Conservation (phyloP, 2,888 invertebrate genomes). For the Seira sanloemensis region DNA sequence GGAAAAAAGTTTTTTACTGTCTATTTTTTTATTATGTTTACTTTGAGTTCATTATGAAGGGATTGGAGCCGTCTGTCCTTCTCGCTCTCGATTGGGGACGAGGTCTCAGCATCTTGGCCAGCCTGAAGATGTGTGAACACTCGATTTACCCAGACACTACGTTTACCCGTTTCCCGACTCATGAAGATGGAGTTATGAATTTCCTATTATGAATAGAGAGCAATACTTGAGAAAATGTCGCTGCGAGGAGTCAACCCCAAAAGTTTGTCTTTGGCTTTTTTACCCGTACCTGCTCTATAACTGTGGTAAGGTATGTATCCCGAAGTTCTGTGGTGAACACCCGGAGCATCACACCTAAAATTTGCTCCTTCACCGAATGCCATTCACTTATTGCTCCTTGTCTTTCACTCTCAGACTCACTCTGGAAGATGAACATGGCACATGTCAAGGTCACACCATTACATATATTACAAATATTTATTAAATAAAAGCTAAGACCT, state of each 20-base stretch:
- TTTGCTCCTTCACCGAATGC: constrained; percentile 80
- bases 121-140: constrained; percentile 78
- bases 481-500: neutral
- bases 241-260: neutral
- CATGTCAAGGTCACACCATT: too few relatives aligned
- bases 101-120: constrained; percentile 77
- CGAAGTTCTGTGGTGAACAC: constrained; percentile 86
- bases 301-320: constrained; percentile 88
- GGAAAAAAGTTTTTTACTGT: neutral
- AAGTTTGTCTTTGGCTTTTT: too few relatives aligned
- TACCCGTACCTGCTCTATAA: constrained; percentile 85
- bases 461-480: neutral
- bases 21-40: constrained; percentile 74
- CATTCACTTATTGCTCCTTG: constrained; percentile 78
- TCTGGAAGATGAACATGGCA: constrained; percentile 63
- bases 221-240: too few relatives aligned
- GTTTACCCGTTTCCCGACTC: constrained; percentile 86
- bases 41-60: constrained; percentile 85
- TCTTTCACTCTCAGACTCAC: constrained; percentile 76
- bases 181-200: constrained; percentile 88
- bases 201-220: constrained; percentile 78
- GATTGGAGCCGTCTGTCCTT: constrained; percentile 83
- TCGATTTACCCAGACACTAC: constrained; percentile 88
- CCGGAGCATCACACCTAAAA: constrained; percentile 83
- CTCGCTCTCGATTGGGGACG: constrained; percentile 80